These are phyloP conservation scores for Sclerurus mexicanus DNA, from an alignment of 2,113 vertebrate species.

Conservation along the genomic window DNA sequence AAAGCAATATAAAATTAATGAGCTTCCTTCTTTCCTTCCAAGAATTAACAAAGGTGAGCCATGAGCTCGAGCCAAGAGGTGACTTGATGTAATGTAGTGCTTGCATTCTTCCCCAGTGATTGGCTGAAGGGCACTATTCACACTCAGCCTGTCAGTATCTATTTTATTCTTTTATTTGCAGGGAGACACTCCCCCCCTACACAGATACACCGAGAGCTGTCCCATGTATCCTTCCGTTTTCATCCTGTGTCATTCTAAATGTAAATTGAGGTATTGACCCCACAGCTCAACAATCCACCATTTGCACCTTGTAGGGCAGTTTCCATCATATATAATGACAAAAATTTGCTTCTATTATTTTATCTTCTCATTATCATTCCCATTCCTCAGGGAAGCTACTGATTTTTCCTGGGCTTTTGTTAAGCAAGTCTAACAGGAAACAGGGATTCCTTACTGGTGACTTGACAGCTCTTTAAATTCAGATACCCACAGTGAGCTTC, in stretches of 20 bases:
- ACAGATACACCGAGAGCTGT: not conserved
- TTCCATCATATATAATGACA: not conserved
- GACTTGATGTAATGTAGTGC: not conserved
- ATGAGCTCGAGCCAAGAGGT: not conserved
- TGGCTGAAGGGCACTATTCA: not conserved
- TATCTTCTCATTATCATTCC: not conserved
- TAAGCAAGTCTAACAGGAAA: not conserved
- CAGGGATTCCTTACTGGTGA: not conserved
- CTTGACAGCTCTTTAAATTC: not conserved
- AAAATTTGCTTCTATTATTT: not conserved
- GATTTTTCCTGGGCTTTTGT: not conserved
- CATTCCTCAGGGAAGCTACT: not conserved
- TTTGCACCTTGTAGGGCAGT: not conserved
- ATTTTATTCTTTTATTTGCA: not conserved
- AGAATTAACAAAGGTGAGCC: not conserved
- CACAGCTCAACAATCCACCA: not conserved
- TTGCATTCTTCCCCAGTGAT: not conserved
- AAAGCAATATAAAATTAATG: not conserved
- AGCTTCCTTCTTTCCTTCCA: not conserved
- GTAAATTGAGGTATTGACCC: not conserved
- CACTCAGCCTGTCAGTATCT: not conserved
- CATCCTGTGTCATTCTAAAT: not conserved
- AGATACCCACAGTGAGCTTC: not conserved
- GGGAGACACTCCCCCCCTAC: too few relatives aligned
- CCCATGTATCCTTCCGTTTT: accelerated